A percentile compares a stretch with the other conserved stretches of the same genome.
These are phyloP conservation scores for Polypterus senegalus DNA, from an alignment of 2,113 vertebrate species.

Conservation along the genomic window DNA sequence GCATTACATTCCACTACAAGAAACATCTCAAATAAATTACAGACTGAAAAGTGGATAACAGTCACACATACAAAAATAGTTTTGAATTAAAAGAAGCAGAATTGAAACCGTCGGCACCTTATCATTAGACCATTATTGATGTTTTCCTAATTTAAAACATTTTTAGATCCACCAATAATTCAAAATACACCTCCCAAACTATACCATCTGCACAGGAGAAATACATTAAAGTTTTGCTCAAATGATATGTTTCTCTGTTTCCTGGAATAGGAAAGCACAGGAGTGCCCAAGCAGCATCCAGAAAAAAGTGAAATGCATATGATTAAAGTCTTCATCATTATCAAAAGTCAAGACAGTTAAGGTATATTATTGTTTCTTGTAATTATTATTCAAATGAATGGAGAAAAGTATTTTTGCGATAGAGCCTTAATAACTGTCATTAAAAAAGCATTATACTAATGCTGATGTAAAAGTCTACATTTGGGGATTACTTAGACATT, in stretches of 20 bases:
- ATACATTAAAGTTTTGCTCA: not conserved
- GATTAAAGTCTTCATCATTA: not conserved
- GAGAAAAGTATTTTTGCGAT: not conserved
- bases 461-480: not conserved
- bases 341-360: not conserved
- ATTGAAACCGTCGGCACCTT: too few relatives aligned
- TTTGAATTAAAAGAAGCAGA: too few relatives aligned
- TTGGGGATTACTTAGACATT: not conserved
- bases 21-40: too few relatives aligned
- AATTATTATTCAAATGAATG: not conserved
- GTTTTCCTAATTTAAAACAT: too few relatives aligned
- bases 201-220: not conserved
- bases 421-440: not conserved
- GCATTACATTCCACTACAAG: too few relatives aligned
- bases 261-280: too few relatives aligned
- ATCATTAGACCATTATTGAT: too few relatives aligned
- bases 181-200: too few relatives aligned
- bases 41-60: too few relatives aligned
- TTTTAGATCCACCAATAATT: too few relatives aligned
- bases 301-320: not conserved
- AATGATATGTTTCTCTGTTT: not conserved
- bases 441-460: conserved; percentile 3
- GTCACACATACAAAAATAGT: too few relatives aligned
- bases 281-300: not conserved
- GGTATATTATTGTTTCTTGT: not conserved